Evolutionary conservation across 2,113 vertebrate genomes (phyloP).

Genomic region (Notechis scutatus): DNA sequence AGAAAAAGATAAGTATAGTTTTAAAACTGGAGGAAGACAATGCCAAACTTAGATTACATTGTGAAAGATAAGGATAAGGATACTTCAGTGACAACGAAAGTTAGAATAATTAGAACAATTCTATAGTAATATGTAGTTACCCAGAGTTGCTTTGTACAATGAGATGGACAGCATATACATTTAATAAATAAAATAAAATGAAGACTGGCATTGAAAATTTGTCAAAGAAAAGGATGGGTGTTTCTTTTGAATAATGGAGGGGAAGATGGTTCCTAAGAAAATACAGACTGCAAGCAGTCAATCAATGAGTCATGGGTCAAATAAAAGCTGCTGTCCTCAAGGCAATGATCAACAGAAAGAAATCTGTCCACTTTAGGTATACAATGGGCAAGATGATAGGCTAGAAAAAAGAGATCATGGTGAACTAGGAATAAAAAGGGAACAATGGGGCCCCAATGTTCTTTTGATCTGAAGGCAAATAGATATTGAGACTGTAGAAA

Average conservation of each 20-base stretch:
- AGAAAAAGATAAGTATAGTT: neutral
- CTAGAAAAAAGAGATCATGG: neutral
- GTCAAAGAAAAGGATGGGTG: neutral
- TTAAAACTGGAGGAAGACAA: neutral
- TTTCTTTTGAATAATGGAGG: neutral
- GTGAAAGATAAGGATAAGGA: neutral
- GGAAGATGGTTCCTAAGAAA: neutral
- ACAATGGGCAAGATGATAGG: neutral
- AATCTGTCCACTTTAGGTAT: neutral
- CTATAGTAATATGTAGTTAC: neutral
- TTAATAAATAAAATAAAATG: neutral
- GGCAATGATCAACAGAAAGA: neutral
- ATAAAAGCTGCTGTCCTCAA: neutral
- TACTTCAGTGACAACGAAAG: neutral
- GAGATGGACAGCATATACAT: neutral
- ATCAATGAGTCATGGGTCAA: neutral
- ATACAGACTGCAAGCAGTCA: neutral
- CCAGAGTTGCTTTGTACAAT: neutral
- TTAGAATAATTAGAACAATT: neutral
- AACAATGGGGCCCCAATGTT: neutral
- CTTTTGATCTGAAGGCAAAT: neutral
- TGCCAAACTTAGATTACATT: neutral
- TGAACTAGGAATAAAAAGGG: neutral
- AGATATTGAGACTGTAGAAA: neutral
- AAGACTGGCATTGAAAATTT: neutral